Evolutionary conservation across 2,797 vertebrate species (phyloP), one percentile per base, ranked within the genome.

Genomic region (Mareca strepera): DNA sequence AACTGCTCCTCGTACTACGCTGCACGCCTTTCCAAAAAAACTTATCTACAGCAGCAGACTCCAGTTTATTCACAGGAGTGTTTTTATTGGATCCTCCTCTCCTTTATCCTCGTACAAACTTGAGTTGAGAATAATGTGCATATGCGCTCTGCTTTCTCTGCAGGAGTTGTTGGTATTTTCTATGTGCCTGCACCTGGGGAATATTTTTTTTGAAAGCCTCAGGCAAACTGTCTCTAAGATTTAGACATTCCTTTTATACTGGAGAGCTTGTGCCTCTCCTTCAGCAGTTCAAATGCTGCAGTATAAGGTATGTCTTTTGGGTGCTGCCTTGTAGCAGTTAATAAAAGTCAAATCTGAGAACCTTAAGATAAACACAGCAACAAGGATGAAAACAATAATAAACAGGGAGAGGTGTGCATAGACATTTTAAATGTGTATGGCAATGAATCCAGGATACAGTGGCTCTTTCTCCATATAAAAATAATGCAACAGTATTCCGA

Each of bases 211-310:
- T 68, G 53, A 76, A 80, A 89, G 70, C 79, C 87, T 39, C 17
- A 79, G 81, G 90, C 68, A 88, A 95, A 82, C 63, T 81, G 25
- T 66, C 77, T 63, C 20, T 67, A 77, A 92, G 81, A 83, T 95
- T 94, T 56, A 92, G 69, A 73, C 26, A 16, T 37, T 84, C 22
- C 26, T 72, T 90, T 44, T 28, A 21, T 59, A 88, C 8, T 86
- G 62, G 88, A 90, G 81, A 91, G 48, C 16, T 37, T 44, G 70
- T 77, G 53, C 35, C 35, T 90, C 82, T 93, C 35, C 44, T 59
- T 60, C 50, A 95, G 73, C 43, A 94, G 72, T 73, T 93, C 81
- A 81, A 43, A 50, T 77, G 17, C 39, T 68, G 92, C 53, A 76
- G 28, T 66, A 18, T 81, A 78, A 93, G 44, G 17, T 60, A 26